Base-by-base conservation (phyloP, 2,797 vertebrate genomes). In the Stomatorhinus walkeri region DNA sequence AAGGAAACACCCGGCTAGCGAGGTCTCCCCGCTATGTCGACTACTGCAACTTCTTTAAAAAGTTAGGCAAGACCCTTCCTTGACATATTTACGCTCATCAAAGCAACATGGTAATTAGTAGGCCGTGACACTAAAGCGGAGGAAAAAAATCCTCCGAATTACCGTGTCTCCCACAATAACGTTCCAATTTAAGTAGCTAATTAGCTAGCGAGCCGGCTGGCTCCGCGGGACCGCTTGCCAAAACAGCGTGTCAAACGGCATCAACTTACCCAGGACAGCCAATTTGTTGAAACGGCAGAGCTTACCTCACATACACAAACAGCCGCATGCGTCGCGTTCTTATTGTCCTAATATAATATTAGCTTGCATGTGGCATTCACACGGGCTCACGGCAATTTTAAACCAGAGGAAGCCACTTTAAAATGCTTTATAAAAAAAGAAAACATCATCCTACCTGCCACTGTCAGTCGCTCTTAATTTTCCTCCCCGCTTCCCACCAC, bases 401-500 rank as follows among this genome's bases (percentile, higher is more conserved):
- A 19, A 83, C 51, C 90, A 59, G 49, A 84, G 89, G 94, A 95
- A 88, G 22, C 43, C 87, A 88, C 92, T 95, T 95, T 90, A 92
- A 93, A 87, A 88, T 59, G 72, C 49, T 87, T 84, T 49, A 48
- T n/a, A 84, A 49, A 85, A 85, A 85, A 85, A 79, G 22, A 79
- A 43, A 46, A 19, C 16, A 46, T 76, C 28, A 40, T 87, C 85
- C 90, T 95, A 96, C 95, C 95, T 95, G 94, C 91, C 91, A 92
- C 91, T 89, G 88, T 92, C 93, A 92, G 92, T 94, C 94, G 89
- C 88, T 89, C 96, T 95, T 96, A 93, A 96, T 96, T 72, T 96
- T 96, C 94, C 93, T 95, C 89, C 93, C 94, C 93, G 95, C 95
- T 95, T 95, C 95, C 88, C 84, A 72, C 88, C 94, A 96, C 95